Evolutionary conservation across 2,113 vertebrate species (phyloP).

Genomic region (Oncorhynchus mykiss): DNA sequence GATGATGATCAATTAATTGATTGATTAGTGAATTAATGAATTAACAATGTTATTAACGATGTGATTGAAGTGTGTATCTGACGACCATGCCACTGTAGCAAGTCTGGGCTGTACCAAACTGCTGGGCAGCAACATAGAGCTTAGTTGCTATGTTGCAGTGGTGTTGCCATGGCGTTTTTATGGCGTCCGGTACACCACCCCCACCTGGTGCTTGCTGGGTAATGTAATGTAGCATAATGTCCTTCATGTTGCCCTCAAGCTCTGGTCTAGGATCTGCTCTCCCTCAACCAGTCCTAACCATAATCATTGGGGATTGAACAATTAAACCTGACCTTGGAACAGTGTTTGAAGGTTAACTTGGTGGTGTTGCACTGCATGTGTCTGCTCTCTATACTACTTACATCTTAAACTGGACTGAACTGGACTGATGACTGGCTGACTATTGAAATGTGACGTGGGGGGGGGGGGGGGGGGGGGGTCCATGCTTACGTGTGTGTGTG

Average conservation of each 20-base stretch:
- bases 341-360: constrained; percentile 36
- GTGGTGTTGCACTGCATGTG: constrained; percentile 18
- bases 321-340: constrained; percentile 40
- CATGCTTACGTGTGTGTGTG: too few species aligned
- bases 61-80: constrained; percentile 75
- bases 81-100: constrained; percentile 78
- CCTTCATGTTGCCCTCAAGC: constrained; percentile 56
- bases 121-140: constrained; percentile 65
- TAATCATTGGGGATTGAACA: constrained; percentile 38
- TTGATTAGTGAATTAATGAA: constrained; percentile 58
- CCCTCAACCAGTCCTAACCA: constrained; percentile 35
- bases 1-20: constrained; percentile 73
- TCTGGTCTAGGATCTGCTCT: constrained; percentile 47
- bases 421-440: constrained; percentile 1
- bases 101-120: constrained; percentile 77
- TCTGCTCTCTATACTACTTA: constrained; percentile 47
- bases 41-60: constrained; percentile 71
- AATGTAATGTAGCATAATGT: constrained; percentile 71
- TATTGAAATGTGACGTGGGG: constrained; percentile 4
- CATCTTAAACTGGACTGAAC: constrained; percentile 3
- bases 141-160: constrained; percentile 57
- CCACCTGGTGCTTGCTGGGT: constrained; percentile 74
- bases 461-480: too few species aligned
- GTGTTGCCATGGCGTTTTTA: constrained; percentile 46
- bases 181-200: constrained; percentile 66